Evolutionary conservation across 1,140 invertebrate species (phyloP).

Genomic region (Orius laevigatus): DNA sequence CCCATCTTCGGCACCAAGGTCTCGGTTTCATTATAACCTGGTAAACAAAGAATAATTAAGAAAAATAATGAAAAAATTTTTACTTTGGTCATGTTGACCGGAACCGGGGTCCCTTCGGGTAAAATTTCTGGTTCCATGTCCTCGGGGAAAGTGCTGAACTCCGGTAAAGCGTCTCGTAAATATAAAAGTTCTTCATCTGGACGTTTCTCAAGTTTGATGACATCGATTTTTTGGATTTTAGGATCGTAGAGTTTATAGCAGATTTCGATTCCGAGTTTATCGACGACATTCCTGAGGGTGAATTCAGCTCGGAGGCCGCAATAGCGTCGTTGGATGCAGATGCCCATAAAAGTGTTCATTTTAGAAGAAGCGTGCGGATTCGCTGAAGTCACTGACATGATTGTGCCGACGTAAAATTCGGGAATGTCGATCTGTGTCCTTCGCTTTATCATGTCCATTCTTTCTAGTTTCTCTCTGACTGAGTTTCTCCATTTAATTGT

Average conservation of each 20-base stretch:
- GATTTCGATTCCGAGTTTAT: conserved; percentile 74
- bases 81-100: conserved; percentile 76
- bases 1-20: conserved; percentile 78
- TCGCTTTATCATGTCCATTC: conserved; percentile 82
- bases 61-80: conserved; percentile 1
- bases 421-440: conserved; percentile 73
- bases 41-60: not conserved
- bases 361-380: conserved; percentile 78
- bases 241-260: conserved; percentile 90
- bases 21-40: conserved; percentile 64
- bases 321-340: conserved; percentile 75
- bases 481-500: conserved; percentile 58
- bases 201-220: conserved; percentile 79
- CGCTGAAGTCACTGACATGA: conserved; percentile 79
- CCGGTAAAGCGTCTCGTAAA: conserved; percentile 78
- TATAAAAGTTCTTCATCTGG: conserved; percentile 83
- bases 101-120: conserved; percentile 59
- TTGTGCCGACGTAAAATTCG: conserved; percentile 94
- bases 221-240: conserved; percentile 74
- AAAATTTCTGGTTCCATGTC: conserved; percentile 76
- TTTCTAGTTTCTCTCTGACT: conserved; percentile 74
- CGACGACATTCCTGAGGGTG: conserved; percentile 81
- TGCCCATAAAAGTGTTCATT: conserved; percentile 81
- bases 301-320: conserved; percentile 70
- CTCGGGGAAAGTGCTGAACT: conserved; percentile 84